Evolutionary conservation across 2,113 vertebrate species (phyloP), one percentile per base, ranked within the genome.

Genomic region (Pongo abelii): DNA sequence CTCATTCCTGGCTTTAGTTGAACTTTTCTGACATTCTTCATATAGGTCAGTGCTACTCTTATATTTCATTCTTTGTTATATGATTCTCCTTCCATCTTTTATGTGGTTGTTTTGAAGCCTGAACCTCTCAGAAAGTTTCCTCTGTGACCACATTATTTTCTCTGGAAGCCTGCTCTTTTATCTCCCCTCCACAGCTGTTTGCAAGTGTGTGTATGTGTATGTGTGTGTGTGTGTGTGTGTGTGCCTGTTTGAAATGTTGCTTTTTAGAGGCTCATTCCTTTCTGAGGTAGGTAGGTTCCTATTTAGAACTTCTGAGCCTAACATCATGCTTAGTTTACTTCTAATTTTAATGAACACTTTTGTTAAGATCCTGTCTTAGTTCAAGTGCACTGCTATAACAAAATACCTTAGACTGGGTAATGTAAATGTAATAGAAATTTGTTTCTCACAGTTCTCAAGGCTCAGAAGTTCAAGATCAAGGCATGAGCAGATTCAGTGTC

Each of bases 21-120:
- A 52, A 72, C 32, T 64, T 94, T 79, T 64, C 43, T 94, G 97
- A 90, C 85, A 52, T 95, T 96, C 57, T 86, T 89, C 79, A 40
- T 69, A 40, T 61, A 94, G 94, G 93, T 96, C 93, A 92, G 23
- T 77, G 23, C 64, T 80, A 35, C 22, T 43, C 8, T 30, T 83
- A 69, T 46, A 9, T 84, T 77, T 94, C 74, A 59, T 83, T 78
- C 84, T 80, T 70, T 77, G 32, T 64, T 64, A 38, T 35, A 1
- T n/a, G 5, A 48, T 18, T 32, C 22, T 38, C 40, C 6, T 93
- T 61, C 22, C 6, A 11, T 70, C 61, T 61, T 89, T 69, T n/a
- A 20, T 77, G 40, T 8, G 59, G 4, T 50, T 75, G 27, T 64
- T 95, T 95, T 48, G 52, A 95, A 96, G 64, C 18, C 27, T 5